Conservation (phyloP, 2,113 vertebrate species). For the Chelonoidis abingdonii region DNA sequence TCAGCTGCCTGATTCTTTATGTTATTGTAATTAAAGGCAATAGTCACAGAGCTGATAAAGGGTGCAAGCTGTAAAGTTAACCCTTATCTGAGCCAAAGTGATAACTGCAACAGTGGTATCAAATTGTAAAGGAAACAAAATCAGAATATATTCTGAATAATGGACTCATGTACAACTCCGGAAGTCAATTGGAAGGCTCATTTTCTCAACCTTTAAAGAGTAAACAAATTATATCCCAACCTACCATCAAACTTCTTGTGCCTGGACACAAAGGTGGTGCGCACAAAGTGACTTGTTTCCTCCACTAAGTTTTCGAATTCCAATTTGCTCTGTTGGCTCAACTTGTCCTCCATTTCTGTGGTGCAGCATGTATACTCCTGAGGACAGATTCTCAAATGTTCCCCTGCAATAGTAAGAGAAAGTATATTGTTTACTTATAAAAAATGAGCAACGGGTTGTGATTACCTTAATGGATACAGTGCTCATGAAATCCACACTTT, state of each 20-base stretch:
- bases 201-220: conserved; percentile 27
- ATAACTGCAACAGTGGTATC: conserved; percentile 28
- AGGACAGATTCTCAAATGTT: conserved; percentile 90
- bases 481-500: neutral
- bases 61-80: conserved; percentile 51
- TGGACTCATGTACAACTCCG: neutral
- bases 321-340: conserved; percentile 91
- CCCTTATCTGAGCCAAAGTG: conserved; percentile 51
- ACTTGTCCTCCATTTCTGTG: conserved; percentile 92
- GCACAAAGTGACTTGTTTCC: conserved; percentile 91
- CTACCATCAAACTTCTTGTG: conserved; percentile 97
- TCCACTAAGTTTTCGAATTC: conserved; percentile 93
- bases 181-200: neutral
- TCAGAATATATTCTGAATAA: neutral
- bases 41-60: conserved; percentile 52
- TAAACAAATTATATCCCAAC: conserved; percentile 47
- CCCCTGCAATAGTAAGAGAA: conserved; percentile 81
- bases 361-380: conserved; percentile 95
- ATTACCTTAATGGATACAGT: neutral
- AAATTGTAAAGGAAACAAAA: conserved; percentile 23
- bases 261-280: conserved; percentile 90
- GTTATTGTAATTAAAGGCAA: conserved; percentile 65
- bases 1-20: conserved; percentile 43
- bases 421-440: neutral
- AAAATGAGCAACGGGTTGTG: neutral